Percentiles rank a stretch among this genome's conserved stretches.
phyloP scores from a whole-genome alignment of 2,888 invertebrate genomes.

The Hirtodrosophila alboralis region DNA sequence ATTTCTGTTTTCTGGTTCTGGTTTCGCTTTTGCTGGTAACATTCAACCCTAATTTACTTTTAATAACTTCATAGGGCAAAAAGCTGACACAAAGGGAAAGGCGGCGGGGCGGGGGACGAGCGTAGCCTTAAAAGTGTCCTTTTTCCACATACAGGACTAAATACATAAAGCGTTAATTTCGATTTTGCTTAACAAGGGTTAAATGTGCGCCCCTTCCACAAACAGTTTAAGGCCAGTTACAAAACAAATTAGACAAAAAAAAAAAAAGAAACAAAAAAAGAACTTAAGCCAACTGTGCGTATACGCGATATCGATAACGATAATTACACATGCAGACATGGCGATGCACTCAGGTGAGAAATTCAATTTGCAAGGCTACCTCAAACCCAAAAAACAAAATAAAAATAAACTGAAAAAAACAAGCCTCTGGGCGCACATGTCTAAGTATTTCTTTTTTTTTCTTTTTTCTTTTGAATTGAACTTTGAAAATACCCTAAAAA shows the following conservation, averaged over 20 bases:
- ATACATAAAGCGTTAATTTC: conserved; percentile 72
- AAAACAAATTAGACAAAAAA: too few relatives aligned
- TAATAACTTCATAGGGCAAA: conserved; percentile 82
- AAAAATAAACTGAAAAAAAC: neutral
- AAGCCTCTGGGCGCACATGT: conserved; percentile 11
- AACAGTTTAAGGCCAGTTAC: too few relatives aligned
- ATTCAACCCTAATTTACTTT: conserved; percentile 83
- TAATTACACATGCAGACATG: conserved; percentile 68
- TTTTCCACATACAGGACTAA: conserved; percentile 64
- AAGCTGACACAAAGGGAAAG: conserved; percentile 25
- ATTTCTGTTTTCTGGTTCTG: conserved; percentile 29
- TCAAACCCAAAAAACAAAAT: neutral
- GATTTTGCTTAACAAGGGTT: conserved; percentile 75
- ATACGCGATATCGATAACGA: conserved; percentile 73
- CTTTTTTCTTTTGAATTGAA: conserved; percentile 4
- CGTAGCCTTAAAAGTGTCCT: conserved; percentile 76
- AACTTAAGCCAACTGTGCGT: conserved; percentile 61
- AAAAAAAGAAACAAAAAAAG: too few relatives aligned
- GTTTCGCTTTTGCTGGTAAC: conserved; percentile 67
- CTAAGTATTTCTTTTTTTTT: conserved; percentile 18
- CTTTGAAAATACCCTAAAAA: conserved; percentile 5
- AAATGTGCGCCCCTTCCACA: conserved; percentile 42
- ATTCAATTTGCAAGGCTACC: conserved; percentile 61
- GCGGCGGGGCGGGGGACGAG: neutral
- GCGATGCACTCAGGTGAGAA: conserved; percentile 68